Evolutionary conservation across 2,113 vertebrate genomes (phyloP).

Genomic region (Tenrec ecaudatus): DNA sequence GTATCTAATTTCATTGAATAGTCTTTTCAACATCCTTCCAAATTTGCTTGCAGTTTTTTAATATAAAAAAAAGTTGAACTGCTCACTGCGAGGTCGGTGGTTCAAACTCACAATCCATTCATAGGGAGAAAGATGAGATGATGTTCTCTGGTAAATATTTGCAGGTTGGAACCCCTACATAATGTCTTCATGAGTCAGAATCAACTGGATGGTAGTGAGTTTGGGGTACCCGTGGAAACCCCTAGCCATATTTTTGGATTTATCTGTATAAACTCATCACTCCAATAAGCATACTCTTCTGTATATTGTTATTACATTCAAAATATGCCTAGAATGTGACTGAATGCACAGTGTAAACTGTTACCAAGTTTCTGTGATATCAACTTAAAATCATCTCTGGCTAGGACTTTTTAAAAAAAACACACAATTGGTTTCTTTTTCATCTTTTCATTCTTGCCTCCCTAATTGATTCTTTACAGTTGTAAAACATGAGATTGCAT

Average conservation of each 20-base stretch:
- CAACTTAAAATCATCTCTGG: background rate
- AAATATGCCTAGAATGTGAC: background rate
- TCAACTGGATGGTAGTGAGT: too few species aligned
- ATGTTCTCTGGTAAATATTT: too few species aligned
- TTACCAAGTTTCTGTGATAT: background rate
- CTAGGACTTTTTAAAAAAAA: background rate
- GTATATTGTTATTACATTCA: background rate
- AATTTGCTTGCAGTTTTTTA: background rate
- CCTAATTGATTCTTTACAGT: background rate
- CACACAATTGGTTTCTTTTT: background rate
- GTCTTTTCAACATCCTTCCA: background rate
- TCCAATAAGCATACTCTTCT: background rate
- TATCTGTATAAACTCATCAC: background rate
- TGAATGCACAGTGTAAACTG: background rate
- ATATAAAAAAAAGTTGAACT: background rate
- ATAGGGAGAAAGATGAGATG: too few species aligned
- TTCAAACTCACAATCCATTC: too few species aligned
- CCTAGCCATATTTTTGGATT: background rate
- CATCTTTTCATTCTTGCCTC: background rate
- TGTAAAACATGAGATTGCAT: background rate
- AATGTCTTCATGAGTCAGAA: too few species aligned
- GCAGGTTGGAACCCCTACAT: too few species aligned
- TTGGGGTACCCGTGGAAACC: background rate
- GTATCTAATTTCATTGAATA: background rate
- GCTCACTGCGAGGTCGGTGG: too few species aligned